Percentiles rank a stretch among this genome's conserved stretches.
These are phyloP conservation scores for Gephyroberyx darwinii DNA, from an alignment of 2,797 vertebrate species.

Conservation along the genomic window DNA sequence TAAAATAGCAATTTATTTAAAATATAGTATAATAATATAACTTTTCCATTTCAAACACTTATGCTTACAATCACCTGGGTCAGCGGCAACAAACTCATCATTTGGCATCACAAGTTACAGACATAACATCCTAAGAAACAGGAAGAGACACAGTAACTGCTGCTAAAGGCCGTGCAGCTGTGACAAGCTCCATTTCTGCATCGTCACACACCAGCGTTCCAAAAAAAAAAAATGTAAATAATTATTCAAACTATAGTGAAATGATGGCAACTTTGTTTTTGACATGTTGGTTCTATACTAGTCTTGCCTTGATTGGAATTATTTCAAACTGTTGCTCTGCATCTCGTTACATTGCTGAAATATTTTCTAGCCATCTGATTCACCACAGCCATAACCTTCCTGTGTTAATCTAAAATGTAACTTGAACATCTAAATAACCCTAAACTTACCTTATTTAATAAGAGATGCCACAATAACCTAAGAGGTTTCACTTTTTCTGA, in stretches of 20 bases:
- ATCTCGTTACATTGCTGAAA: not conserved
- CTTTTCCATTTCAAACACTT: constrained; percentile 27
- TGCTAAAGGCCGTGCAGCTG: not conserved
- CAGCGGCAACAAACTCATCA: constrained; percentile 1
- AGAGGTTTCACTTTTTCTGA: not conserved
- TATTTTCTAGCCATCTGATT: not conserved
- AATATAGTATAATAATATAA: constrained; percentile 17
- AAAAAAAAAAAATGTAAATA: not conserved
- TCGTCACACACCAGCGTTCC: not conserved
- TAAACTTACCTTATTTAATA: not conserved
- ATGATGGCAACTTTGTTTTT: not conserved
- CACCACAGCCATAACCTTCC: not conserved
- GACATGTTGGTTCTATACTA: not conserved
- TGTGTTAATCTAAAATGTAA: constrained; percentile 12
- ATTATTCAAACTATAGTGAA: constrained; percentile 4
- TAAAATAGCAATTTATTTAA: constrained; percentile 60
- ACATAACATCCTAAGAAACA: constrained; percentile 6
- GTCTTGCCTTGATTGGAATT: not conserved
- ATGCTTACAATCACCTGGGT: constrained; percentile 23
- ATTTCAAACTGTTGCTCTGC: not conserved
- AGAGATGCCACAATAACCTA: not conserved
- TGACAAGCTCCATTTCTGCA: not conserved
- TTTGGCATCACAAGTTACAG: constrained; percentile 6
- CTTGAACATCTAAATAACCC: not conserved
- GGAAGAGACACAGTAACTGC: not conserved